A percentile compares a stretch with the other conserved stretches of the same genome.
phyloP scores from a whole-genome alignment of 2,113 vertebrate species.

The Chionomys nivalis region DNA sequence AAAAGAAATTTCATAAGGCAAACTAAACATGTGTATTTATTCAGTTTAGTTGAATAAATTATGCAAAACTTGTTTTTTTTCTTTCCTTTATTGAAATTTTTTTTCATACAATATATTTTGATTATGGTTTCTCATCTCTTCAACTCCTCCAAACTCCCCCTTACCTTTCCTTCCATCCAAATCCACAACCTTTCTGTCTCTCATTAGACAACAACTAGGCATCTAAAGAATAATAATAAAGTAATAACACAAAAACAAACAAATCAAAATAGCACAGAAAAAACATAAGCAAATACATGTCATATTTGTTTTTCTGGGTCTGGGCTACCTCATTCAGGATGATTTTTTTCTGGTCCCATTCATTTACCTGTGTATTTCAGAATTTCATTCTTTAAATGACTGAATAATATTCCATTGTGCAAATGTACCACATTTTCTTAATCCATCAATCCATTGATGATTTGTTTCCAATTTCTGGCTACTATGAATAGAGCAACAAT shows the following conservation, averaged over 20 bases:
- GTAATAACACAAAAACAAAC: neutral
- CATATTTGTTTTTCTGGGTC: neutral
- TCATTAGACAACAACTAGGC: neutral
- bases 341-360: neutral
- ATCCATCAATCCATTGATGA: neutral
- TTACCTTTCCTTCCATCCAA: neutral
- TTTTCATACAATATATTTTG: neutral
- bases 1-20: constrained; percentile 51
- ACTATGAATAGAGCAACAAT: neutral
- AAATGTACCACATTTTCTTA: neutral
- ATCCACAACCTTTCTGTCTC: neutral
- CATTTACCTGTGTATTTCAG: neutral
- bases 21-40: constrained; percentile 61
- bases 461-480: neutral
- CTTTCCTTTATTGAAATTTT: neutral
- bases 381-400: neutral
- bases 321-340: neutral
- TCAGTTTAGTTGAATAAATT: constrained; percentile 57
- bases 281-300: neutral
- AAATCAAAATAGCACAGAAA: neutral
- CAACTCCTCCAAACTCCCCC: neutral
- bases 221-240: neutral
- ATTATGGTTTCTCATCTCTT: neutral
- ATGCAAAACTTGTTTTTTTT: constrained; percentile 31
- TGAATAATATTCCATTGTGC: neutral